Evolutionary conservation across 2,113 vertebrate species (phyloP).

Genomic region (Chinchilla lanigera): DNA sequence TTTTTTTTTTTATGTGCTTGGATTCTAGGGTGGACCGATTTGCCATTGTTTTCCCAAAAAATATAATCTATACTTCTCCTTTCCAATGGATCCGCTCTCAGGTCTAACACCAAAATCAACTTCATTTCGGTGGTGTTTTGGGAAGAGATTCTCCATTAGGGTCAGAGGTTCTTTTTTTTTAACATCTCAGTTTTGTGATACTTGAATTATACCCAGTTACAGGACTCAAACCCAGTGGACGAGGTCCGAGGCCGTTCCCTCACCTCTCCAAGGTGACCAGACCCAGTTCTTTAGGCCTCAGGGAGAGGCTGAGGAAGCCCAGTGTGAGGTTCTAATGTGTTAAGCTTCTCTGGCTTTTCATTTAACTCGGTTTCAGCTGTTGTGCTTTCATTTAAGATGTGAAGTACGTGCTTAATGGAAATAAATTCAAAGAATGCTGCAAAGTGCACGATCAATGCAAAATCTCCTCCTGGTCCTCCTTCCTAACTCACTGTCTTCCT

Average conservation of each 20-base stretch:
- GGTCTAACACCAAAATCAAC: not conserved
- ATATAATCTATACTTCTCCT: not conserved
- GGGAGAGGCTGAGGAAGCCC: too few species aligned
- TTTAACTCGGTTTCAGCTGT: not conserved
- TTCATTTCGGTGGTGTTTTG: not conserved
- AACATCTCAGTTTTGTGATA: not conserved
- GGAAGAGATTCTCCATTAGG: not conserved
- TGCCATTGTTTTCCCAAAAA: not conserved
- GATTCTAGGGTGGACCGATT: not conserved
- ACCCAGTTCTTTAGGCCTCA: not conserved
- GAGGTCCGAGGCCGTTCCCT: too few species aligned
- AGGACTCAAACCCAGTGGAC: not conserved
- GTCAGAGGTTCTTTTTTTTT: not conserved
- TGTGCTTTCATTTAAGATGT: not conserved
- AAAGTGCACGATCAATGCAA: not conserved
- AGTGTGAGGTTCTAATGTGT: not conserved
- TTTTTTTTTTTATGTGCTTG: not conserved
- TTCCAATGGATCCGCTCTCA: not conserved
- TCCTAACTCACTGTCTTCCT: fast-evolving
- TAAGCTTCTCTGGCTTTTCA: not conserved
- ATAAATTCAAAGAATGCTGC: not conserved
- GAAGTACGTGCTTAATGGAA: not conserved
- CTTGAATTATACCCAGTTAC: too few species aligned
- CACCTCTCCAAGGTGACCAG: too few species aligned
- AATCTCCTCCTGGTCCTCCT: too few species aligned